Evolutionary conservation across 2,113 vertebrate genomes (phyloP), one percentile per base, ranked within the genome.

Genomic region (Anarrhichthys ocellatus): DNA sequence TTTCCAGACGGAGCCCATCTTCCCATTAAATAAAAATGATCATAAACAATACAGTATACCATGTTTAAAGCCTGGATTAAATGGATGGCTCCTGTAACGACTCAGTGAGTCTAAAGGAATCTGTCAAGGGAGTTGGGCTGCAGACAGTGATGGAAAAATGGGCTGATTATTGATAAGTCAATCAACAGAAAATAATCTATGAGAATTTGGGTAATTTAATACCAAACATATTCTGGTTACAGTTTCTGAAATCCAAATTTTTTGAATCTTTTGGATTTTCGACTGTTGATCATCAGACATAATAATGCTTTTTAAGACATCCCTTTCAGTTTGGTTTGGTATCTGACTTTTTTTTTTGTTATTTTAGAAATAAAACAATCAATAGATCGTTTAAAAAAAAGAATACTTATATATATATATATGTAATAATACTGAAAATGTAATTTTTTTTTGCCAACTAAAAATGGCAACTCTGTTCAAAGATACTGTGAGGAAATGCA

Each of bases 91-190:
- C 24, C 20, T 50, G 20, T 20, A 20, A 38, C 40, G 62, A 52
- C 40, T 73, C 40, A 63, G 20, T 34, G 58, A 44, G 27, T 58
- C 14, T 36, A 29, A 71, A 66, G 36, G 27, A 82, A 32, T 38
- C 27, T 13, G 34, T 24, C 14, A 27, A 8, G 18, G 38, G 46
- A 59, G 48, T 70, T 32, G 56, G 24, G 32, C 17, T 59, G 82
- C 22, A 52, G 65, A 76, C 9, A 76, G 8, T 3, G 20, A 59
- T 61, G 10, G 54, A 69, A 34, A 38, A 52, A 74, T 20, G 0
- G 1, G 34, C 52, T 46, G 24, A 10, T 77, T 50, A 15, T 24
- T 11, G 42, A 69, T 46, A 9, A 56, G 11, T 58, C 29, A 58
- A 59, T 52, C 38, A 32, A 24, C 7, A 65, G 58, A 46, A 73